Percentiles rank a stretch among this genome's conserved stretches.
Conservation (phyloP, 2,797 vertebrate species). For the Darevskia mixta region DNA sequence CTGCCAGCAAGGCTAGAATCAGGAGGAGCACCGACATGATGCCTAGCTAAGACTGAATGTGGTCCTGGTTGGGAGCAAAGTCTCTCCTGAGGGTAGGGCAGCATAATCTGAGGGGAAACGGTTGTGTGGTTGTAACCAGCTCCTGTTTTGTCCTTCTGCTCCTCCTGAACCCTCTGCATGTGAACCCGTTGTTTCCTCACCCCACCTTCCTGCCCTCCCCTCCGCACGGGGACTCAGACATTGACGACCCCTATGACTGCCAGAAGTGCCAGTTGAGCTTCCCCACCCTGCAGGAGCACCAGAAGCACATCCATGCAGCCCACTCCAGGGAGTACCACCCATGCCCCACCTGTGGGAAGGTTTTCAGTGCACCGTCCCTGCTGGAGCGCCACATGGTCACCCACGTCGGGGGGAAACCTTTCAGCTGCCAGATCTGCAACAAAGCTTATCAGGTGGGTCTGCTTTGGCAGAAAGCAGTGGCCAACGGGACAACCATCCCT, state of each 20-base stretch:
- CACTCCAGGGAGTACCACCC: slow-evolving; percentile 89
- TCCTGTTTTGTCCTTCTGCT: neutral
- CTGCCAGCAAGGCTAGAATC: neutral
- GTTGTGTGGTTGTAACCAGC: neutral
- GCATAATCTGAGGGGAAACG: too few relatives aligned
- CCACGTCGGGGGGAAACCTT: slow-evolving; percentile 86
- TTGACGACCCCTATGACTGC: slow-evolving; percentile 89
- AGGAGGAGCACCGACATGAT: neutral
- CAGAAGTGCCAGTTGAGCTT: slow-evolving; percentile 93
- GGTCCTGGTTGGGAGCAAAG: too few relatives aligned
- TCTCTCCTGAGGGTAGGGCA: neutral
- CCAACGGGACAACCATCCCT: too few relatives aligned
- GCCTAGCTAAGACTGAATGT: neutral
- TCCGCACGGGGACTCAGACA: slow-evolving; percentile 72
- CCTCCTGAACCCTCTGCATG: neutral
- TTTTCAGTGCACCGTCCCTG: slow-evolving; percentile 84
- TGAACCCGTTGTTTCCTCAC: slow-evolving; percentile 15
- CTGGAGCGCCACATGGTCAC: slow-evolving; percentile 86
- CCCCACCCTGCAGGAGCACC: slow-evolving; percentile 87
- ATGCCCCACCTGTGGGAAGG: slow-evolving; percentile 85
- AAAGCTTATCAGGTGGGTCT: slow-evolving; percentile 90
- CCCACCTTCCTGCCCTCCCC: neutral
- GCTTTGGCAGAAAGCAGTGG: too few relatives aligned
- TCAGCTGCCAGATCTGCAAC: slow-evolving; percentile 89
- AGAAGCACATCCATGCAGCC: slow-evolving; percentile 84